phyloP scores from a whole-genome alignment of 2,113 vertebrate genomes.

The Lates calcarifer region DNA sequence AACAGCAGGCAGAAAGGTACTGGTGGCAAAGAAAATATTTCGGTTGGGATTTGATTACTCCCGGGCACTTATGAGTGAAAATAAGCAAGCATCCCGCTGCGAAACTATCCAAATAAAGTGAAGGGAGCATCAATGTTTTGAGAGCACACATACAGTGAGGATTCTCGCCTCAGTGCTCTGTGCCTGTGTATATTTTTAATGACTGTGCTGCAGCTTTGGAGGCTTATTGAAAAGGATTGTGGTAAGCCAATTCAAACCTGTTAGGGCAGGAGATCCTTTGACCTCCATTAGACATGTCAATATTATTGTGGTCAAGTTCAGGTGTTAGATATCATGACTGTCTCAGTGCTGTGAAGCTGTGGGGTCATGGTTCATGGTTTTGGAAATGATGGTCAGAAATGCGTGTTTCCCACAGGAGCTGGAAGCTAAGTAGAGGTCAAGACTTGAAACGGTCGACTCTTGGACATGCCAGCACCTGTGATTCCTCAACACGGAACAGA shows the following conservation, averaged over 20 bases:
- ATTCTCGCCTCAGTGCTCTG: constrained; percentile 52
- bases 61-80: constrained; percentile 76
- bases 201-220: constrained; percentile 45
- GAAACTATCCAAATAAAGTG: constrained; percentile 79
- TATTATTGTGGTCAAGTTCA: constrained; percentile 63
- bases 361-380: constrained; percentile 32
- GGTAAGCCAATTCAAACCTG: constrained; percentile 62
- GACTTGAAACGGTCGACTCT: neutral
- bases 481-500: constrained; percentile 2
- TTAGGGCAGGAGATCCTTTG: constrained; percentile 53
- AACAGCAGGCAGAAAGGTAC: constrained; percentile 58
- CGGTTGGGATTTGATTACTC: constrained; percentile 79
- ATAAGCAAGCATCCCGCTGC: constrained; percentile 73
- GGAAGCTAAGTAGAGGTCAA: constrained; percentile 45
- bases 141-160: constrained; percentile 73
- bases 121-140: constrained; percentile 75
- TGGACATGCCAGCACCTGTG: constrained; percentile 8
- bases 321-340: constrained; percentile 47
- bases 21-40: constrained; percentile 80
- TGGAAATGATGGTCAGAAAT: constrained; percentile 30
- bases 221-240: constrained; percentile 53
- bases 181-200: constrained; percentile 71
- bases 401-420: constrained; percentile 38
- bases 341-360: constrained; percentile 28
- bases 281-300: constrained; percentile 69